Evolutionary conservation across 2,888 invertebrate genomes (phyloP).

Genomic region (Andrena fulva): DNA sequence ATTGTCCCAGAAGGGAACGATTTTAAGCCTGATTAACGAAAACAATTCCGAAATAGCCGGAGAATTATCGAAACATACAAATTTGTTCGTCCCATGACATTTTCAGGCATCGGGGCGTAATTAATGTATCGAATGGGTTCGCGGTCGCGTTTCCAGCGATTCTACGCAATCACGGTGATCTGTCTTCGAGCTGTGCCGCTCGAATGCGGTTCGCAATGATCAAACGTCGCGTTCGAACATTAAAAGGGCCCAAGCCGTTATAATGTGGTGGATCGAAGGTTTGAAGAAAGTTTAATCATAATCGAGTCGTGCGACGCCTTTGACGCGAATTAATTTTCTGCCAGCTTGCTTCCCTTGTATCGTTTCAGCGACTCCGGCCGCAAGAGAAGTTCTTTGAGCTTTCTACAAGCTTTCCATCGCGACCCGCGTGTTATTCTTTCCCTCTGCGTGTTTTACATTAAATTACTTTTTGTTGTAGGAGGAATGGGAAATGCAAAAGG

Average conservation of each 20-base stretch:
- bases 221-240: background rate
- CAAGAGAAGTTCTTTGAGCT: too few species aligned
- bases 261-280: background rate
- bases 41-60: background rate
- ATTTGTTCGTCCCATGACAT: constrained; percentile 26
- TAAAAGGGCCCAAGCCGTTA: constrained; percentile 25
- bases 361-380: too few species aligned
- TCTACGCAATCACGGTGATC: background rate
- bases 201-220: background rate
- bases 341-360: too few species aligned
- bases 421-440: too few species aligned
- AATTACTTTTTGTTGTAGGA: too few species aligned
- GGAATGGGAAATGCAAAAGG: too few species aligned
- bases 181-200: constrained; percentile 15
- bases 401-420: too few species aligned
- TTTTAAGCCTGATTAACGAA: background rate
- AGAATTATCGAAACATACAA: background rate
- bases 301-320: background rate
- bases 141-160: background rate
- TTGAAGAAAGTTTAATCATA: background rate
- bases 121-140: constrained; percentile 12
- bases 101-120: constrained; percentile 14
- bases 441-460: too few species aligned
- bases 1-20: background rate
- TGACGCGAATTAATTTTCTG: background rate